Evolutionary conservation across 2,113 vertebrate genomes (phyloP), one percentile per base, ranked within the genome.

Genomic region (Paramormyrops kingsleyae): DNA sequence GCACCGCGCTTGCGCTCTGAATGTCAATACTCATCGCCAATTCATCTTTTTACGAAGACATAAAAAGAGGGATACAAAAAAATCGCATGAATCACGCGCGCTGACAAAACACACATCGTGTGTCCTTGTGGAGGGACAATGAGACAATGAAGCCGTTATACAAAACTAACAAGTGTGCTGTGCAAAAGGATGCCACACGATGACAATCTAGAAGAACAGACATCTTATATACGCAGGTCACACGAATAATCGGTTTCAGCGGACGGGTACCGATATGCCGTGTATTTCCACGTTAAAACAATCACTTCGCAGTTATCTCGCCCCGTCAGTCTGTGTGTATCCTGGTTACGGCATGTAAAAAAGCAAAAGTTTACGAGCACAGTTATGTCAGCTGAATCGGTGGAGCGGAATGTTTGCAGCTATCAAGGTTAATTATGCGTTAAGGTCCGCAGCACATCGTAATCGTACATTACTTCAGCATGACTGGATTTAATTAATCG

Each of bases 1-100:
- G 24, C 66, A 87, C 50, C 44, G n/a, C 47, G 83, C 21, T 62
- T 62, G 53, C 85, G 27, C 52, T 13, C 90, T 83, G 90, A 87
- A 91, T 91, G 49, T 88, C 66, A 91, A 91, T 91, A 9, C 24
- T 8, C 39, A 46, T 9, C n/a, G 52, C n/a, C 62, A 31, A 80
- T 80, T 80, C 74, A 80, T 80, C 70, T 15, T 39, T 39, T 39
- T 77, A 12, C 31, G 9, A 35, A 74, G 66, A 83, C 39, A 42
- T 21, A 27, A 87, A 87, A 87, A 49, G 19, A 84, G 8, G 8
- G 3, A 47, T 8, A 50, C 19, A 50, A 21, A 27, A 50, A 53
- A 87, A 53, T 19, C 17, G 47, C 44, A 50, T 27, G 24, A 50
- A 49, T 50, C 24, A 80, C 74, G 35, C 35, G 70, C 35, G 70